Conservation (phyloP, 2,888 invertebrate species). For the Microplitis deprimator region DNA sequence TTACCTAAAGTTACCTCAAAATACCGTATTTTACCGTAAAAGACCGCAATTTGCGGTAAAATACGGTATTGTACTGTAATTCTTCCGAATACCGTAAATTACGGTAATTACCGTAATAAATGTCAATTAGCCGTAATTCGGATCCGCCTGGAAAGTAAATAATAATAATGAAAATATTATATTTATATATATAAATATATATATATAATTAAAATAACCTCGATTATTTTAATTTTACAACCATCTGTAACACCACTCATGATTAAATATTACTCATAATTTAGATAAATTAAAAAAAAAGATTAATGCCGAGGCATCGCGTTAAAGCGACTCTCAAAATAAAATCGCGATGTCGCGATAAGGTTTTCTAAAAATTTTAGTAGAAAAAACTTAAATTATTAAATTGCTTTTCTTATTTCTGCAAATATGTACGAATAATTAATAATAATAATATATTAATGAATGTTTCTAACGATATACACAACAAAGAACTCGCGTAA, state of each 20-base stretch:
- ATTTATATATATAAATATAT: neutral
- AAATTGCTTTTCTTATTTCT: slow-evolving; percentile 46
- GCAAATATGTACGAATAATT: slow-evolving; percentile 52
- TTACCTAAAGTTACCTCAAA: no score
- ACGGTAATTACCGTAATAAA: no score
- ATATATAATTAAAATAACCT: neutral
- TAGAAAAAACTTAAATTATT: slow-evolving; percentile 44
- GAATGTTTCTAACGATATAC: slow-evolving; percentile 66
- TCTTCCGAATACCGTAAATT: no score
- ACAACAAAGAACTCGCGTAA: slow-evolving; percentile 56
- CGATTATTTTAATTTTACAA: neutral
- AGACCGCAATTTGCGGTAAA: no score
- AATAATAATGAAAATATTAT: neutral
- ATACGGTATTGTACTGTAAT: no score
- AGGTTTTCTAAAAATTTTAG: slow-evolving; percentile 13
- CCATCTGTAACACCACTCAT: slow-evolving; percentile 2
- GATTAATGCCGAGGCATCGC: slow-evolving; percentile 18
- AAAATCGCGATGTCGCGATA: neutral
- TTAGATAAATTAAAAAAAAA: slow-evolving; percentile 18
- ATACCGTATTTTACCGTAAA: no score
- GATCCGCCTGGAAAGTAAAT: neutral
- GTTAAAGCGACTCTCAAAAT: neutral
- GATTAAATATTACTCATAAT: slow-evolving; percentile 9
- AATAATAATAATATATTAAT: slow-evolving; percentile 59
- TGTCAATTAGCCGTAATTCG: no score